Base-by-base conservation (phyloP, 2,113 vertebrate species). In the Ictalurus punctatus region DNA sequence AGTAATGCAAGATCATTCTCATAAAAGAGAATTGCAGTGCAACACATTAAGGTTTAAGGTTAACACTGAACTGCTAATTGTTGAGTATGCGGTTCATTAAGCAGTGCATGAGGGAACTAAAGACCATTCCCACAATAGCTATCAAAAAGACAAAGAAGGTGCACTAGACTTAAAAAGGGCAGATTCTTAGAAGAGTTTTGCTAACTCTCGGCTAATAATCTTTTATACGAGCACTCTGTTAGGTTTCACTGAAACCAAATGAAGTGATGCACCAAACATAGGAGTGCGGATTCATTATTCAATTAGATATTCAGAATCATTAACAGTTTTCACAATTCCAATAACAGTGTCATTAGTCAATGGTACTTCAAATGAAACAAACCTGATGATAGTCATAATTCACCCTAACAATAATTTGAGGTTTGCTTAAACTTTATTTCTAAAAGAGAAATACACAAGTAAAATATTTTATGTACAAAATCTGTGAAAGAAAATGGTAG, bases 1-100 rank as follows among this genome's bases (percentile, higher is more conserved):
- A 93, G 93, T 94, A 93, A 94, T 93, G 86, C 91, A 40, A 4
- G n/a, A 65, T 87, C 88, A 90, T 94, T 93, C 92, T 89, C 94
- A 93, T 95, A 91, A 94, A 83, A 90, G 91, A 95, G 91, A 95
- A 95, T 93, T 92, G 90, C 90, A 89, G 90, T 89, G 90, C 93
- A 87, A 92, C 90, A 92, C 92, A 94, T 92, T 91, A 92, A 87
- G 10, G 4, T 54, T 79, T 79, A 16, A 54, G 91, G 92, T 92
- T 94, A 95, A 94, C 93, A 94, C 92, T 94, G 91, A 92, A 89
- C 91, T 23, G 78, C 88, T 86, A 93, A 91, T 90, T 90, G 91
- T 90, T 90, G 89, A 92, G 86, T 86, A 89, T 90, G 92, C 88
- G 84, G 91, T 93, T 90, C 91, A 93, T 92, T 92, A 92, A 91